phyloP scores from a whole-genome alignment of 2,888 invertebrate species.

The Trissonchulus sp. region DNA sequence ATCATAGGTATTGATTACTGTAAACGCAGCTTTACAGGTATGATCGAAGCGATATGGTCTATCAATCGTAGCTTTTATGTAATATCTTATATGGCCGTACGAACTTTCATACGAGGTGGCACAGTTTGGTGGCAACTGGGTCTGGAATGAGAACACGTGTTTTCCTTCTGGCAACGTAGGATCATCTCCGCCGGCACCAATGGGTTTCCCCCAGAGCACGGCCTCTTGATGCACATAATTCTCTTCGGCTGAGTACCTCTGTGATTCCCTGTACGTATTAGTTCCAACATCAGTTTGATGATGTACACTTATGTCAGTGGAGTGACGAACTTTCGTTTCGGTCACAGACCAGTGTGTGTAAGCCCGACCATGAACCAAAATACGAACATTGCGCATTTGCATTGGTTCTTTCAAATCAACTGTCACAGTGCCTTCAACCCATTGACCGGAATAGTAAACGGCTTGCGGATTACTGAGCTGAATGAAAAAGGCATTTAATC shows the following conservation, averaged over 20 bases:
- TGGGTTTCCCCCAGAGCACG: not conserved
- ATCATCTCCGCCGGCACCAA: not conserved
- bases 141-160: not conserved
- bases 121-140: not conserved
- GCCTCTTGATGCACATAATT: not conserved
- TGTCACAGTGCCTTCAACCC: not conserved
- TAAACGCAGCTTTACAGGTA: not conserved
- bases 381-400: not conserved
- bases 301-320: too few species aligned
- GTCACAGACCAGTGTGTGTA: not conserved
- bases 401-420: not conserved
- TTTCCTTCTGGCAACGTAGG: not conserved
- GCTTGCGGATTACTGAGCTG: not conserved
- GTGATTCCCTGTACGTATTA: too few species aligned
- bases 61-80: not conserved
- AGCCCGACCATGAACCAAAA: not conserved
- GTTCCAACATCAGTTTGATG: too few species aligned
- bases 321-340: too few species aligned
- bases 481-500: not conserved
- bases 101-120: not conserved
- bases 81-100: not conserved
- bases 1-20: not conserved
- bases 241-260: not conserved
- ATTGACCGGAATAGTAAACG: not conserved
- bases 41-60: not conserved